A percentile compares a stretch with the other conserved stretches of the same genome.
phyloP scores from a whole-genome alignment of 1,140 invertebrate species.

The Heliothis virescens region DNA sequence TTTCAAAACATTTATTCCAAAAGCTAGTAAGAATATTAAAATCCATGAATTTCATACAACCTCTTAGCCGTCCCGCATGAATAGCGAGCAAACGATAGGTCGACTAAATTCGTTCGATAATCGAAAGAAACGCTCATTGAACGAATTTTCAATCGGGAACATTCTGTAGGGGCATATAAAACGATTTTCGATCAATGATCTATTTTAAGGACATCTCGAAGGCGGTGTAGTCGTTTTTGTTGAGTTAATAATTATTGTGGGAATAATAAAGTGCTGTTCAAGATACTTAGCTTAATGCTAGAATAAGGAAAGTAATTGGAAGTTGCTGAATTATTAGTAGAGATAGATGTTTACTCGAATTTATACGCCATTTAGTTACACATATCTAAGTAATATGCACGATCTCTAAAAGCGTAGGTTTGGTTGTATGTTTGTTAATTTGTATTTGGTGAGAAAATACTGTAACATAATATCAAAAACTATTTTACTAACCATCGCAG shows the following conservation, averaged over 20 bases:
- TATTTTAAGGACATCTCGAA: background rate
- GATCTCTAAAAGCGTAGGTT: background rate
- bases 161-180: conserved; percentile 20
- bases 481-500: conserved; percentile 22
- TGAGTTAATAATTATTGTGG: background rate
- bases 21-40: background rate
- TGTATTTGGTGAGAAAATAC: conserved; percentile 6
- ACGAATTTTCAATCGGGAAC: conserved; percentile 19
- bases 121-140: conserved; percentile 17
- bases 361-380: too few species aligned
- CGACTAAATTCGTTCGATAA: conserved; percentile 18
- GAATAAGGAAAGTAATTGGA: too few species aligned
- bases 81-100: conserved; percentile 19
- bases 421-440: too few species aligned
- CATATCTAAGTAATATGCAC: too few species aligned
- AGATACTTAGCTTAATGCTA: background rate
- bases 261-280: too few species aligned
- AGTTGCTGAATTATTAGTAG: too few species aligned
- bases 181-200: conserved; percentile 18
- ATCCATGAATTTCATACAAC: background rate
- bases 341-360: too few species aligned
- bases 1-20: too few species aligned
- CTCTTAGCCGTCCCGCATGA: background rate
- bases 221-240: background rate
- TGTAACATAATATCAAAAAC: conserved; percentile 21